Percentiles rank a stretch among this genome's conserved stretches.
phyloP scores from a whole-genome alignment of 2,797 vertebrate genomes.

The Lateolabrax maculatus region DNA sequence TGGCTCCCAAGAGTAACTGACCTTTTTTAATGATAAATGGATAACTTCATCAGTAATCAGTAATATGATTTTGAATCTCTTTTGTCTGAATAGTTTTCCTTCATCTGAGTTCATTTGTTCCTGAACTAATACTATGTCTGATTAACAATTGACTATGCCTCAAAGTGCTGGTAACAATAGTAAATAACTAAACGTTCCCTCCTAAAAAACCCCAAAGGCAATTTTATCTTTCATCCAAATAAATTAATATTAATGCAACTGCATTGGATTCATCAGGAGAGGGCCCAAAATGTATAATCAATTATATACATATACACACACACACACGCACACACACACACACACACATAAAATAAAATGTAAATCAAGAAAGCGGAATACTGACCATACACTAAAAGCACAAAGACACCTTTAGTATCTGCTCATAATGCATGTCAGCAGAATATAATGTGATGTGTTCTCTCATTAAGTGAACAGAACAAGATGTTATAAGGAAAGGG shows the following conservation, averaged over 20 bases:
- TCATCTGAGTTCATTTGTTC: not conserved
- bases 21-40: not conserved
- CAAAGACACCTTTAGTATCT: not conserved
- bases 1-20: not conserved
- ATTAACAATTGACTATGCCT: too few species aligned
- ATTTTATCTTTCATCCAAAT: not conserved
- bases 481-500: not conserved
- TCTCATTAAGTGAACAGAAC: not conserved
- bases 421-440: not conserved
- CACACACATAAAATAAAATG: too few species aligned
- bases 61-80: not conserved
- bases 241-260: not conserved
- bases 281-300: not conserved
- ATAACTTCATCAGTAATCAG: slow-evolving; percentile 1
- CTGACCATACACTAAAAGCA: not conserved
- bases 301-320: too few species aligned
- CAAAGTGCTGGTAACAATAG: not conserved
- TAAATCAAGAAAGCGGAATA: not conserved
- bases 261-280: not conserved
- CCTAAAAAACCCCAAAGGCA: not conserved
- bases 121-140: not conserved
- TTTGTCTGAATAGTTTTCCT: not conserved
- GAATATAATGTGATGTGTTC: not conserved
- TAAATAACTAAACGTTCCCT: not conserved
- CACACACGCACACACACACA: too few species aligned